phyloP scores from a whole-genome alignment of 2,113 vertebrate species.

The Psettodes erumei region DNA sequence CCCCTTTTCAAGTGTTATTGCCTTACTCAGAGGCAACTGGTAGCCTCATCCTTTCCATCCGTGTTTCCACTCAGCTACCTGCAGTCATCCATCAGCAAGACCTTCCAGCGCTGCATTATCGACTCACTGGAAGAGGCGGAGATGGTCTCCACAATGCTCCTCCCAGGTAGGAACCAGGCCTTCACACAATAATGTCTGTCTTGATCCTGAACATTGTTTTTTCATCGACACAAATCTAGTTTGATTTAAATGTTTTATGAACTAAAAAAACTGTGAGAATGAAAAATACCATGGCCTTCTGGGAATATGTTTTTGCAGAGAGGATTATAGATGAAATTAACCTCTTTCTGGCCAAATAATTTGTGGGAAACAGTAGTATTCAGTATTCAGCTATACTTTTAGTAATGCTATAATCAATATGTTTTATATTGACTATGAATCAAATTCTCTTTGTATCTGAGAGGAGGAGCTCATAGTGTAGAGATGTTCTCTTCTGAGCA shows the following conservation, averaged over 20 bases:
- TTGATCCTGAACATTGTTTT: not conserved
- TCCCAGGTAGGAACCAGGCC: slow-evolving; percentile 67
- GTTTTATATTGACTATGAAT: not conserved
- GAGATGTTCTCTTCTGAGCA: not conserved
- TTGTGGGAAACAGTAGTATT: not conserved
- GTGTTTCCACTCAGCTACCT: slow-evolving; percentile 85
- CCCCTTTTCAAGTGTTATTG: slow-evolving; percentile 24
- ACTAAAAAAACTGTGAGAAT: not conserved
- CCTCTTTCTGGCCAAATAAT: not conserved
- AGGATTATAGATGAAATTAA: not conserved
- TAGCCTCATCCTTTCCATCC: slow-evolving; percentile 12
- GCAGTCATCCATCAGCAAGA: slow-evolving; percentile 85
- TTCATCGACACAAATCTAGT: not conserved
- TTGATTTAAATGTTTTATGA: not conserved
- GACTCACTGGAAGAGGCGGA: slow-evolving; percentile 75
- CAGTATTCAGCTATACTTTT: not conserved
- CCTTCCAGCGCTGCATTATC: slow-evolving; percentile 77
- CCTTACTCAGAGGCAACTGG: not conserved
- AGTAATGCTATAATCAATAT: not conserved
- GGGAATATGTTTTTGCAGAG: not conserved
- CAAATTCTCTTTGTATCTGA: not conserved
- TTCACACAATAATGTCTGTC: not conserved
- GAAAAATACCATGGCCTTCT: not conserved
- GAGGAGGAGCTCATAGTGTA: not conserved
- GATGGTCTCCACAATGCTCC: slow-evolving; percentile 80